Conservation (phyloP, 2,888 invertebrate genomes). For the Pristionchus fissidentatus region DNA sequence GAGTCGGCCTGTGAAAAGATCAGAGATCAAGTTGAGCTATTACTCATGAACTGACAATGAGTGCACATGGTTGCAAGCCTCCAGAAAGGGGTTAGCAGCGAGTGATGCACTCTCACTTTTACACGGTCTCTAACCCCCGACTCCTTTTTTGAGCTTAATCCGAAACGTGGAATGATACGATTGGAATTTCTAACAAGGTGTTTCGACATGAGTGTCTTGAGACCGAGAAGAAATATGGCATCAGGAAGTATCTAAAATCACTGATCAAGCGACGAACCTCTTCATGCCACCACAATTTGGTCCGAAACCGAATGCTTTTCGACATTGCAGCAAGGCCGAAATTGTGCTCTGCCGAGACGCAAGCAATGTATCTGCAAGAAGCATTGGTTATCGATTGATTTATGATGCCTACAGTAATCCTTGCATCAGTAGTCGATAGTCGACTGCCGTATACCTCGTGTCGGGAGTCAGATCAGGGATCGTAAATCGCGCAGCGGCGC, state of each 20-base stretch:
- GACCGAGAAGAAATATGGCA: not conserved
- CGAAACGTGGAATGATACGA: not conserved
- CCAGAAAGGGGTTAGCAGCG: too few species aligned
- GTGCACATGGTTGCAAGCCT: not conserved
- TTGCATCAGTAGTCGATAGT: not conserved
- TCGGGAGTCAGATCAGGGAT: slow-evolving; percentile 69
- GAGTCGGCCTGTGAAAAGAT: slow-evolving; percentile 4
- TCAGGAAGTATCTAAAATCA: slow-evolving; percentile 21
- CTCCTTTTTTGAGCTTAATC: too few species aligned
- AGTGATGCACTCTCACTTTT: too few species aligned
- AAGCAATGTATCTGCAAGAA: slow-evolving; percentile 67
- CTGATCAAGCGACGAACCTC: slow-evolving; percentile 10
- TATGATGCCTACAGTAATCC: not conserved
- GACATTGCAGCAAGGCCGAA: slow-evolving; percentile 74
- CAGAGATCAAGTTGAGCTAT: not conserved
- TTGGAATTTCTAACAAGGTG: not conserved
- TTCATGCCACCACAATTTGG: slow-evolving; percentile 67
- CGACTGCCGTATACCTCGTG: slow-evolving; percentile 57
- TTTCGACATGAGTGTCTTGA: not conserved
- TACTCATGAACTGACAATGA: not conserved
- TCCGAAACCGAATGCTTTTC: slow-evolving; percentile 71
- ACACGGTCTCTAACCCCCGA: too few species aligned
- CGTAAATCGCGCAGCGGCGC: slow-evolving; percentile 68
- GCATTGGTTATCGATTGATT: not conserved
- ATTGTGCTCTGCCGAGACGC: slow-evolving; percentile 74